These are phyloP conservation scores for Apus apus DNA, from an alignment of 2,113 vertebrate species.

Conservation along the genomic window DNA sequence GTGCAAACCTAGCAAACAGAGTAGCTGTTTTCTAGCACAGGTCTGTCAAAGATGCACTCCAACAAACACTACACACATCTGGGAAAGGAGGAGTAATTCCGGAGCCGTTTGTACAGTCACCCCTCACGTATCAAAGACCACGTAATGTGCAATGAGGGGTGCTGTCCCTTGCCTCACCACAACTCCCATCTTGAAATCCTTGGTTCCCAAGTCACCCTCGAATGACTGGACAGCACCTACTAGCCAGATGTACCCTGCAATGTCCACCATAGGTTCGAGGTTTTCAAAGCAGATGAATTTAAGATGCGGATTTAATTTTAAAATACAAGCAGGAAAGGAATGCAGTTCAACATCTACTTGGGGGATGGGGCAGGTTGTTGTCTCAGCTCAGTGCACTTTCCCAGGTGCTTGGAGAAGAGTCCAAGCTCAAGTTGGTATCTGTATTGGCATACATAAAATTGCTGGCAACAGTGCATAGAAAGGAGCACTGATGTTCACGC, in stretches of 20 bases:
- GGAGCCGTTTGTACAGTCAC: neutral
- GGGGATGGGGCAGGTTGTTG: slow-evolving; percentile 31
- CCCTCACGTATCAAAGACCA: neutral
- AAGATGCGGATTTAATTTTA: slow-evolving; percentile 7
- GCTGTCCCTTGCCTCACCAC: neutral
- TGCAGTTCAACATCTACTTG: slow-evolving; percentile 26
- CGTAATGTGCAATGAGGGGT: neutral
- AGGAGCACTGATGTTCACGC: slow-evolving; percentile 52
- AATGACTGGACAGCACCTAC: neutral
- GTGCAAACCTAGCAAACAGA: slow-evolving; percentile 49
- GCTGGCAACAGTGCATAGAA: slow-evolving; percentile 51
- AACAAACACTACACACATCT: neutral
- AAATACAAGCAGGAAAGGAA: slow-evolving; percentile 52
- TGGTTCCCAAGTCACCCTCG: slow-evolving; percentile 6
- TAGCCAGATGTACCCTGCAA: slow-evolving; percentile 20
- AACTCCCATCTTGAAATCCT: neutral
- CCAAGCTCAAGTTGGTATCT: slow-evolving; percentile 57
- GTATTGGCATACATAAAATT: slow-evolving; percentile 48
- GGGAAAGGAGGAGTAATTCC: neutral
- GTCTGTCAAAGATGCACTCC: neutral
- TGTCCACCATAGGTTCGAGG: neutral
- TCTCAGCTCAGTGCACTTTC: slow-evolving; percentile 64
- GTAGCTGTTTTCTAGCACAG: neutral
- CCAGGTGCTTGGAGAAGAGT: slow-evolving; percentile 49
- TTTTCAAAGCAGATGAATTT: slow-evolving; percentile 27